These are phyloP conservation scores for Tragelaphus eurycerus DNA, from an alignment of 2,797 vertebrate species.

Conservation along the genomic window DNA sequence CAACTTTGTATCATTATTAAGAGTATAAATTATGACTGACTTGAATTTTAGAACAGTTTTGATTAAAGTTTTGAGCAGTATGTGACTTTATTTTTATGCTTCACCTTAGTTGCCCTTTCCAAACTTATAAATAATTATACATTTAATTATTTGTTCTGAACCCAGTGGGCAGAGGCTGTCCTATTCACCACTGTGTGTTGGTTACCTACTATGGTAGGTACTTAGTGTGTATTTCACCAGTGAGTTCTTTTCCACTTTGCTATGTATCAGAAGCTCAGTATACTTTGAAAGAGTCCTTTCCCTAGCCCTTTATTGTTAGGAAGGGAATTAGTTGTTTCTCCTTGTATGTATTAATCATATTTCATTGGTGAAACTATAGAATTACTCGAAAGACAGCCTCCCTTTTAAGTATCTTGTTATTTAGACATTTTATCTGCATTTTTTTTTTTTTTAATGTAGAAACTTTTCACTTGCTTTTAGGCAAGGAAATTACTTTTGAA, in stretches of 20 bases:
- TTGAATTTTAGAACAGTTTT: slow-evolving; percentile 1
- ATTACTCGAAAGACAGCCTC: neutral
- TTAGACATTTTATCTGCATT: slow-evolving; percentile 30
- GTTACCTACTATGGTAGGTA: neutral
- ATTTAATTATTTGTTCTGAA: neutral
- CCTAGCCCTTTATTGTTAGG: neutral
- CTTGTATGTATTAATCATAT: neutral
- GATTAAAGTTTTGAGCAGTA: neutral
- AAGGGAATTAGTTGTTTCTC: neutral
- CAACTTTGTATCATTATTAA: neutral
- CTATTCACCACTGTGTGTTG: neutral
- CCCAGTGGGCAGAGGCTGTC: neutral
- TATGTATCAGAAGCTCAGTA: neutral
- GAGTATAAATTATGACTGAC: neutral
- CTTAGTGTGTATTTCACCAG: neutral
- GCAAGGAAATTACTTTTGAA: slow-evolving; percentile 58
- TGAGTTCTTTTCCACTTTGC: neutral
- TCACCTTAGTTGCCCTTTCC: neutral
- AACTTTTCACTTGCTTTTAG: slow-evolving; percentile 57
- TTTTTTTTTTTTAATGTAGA: slow-evolving; percentile 13
- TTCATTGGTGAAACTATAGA: neutral
- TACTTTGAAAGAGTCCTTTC: neutral
- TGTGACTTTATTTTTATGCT: slow-evolving; percentile 23
- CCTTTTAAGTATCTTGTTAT: neutral
- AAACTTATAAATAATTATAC: neutral